Conservation (phyloP, 2,113 vertebrate species). For the Eulacestoma nigropectus region DNA sequence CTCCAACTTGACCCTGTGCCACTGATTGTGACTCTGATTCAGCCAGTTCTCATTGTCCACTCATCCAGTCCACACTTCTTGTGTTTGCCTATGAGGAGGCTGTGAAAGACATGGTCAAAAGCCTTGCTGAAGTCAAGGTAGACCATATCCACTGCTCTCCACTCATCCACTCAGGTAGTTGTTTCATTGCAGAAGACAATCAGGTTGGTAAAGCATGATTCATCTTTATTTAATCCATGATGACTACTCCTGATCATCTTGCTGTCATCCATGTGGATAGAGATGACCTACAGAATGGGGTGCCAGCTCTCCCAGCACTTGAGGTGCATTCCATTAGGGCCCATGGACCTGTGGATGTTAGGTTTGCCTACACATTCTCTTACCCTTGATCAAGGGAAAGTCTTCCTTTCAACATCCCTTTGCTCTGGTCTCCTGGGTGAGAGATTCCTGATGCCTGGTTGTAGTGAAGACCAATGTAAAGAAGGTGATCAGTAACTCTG, state of each 20-base stretch:
- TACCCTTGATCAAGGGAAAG: background rate
- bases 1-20: background rate
- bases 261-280: background rate
- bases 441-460: background rate
- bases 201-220: background rate
- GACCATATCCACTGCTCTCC: background rate
- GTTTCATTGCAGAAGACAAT: background rate
- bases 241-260: background rate
- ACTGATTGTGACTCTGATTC: background rate
- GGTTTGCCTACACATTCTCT: background rate
- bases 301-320: background rate
- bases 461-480: background rate
- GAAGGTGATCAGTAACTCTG: background rate
- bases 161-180: background rate
- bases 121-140: background rate
- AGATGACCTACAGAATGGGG: background rate
- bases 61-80: background rate
- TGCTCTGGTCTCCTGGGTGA: background rate
- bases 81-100: background rate
- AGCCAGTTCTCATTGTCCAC: too few species aligned
- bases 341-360: background rate
- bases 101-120: background rate
- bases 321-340: background rate
- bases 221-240: background rate
- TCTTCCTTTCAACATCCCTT: background rate